These are phyloP conservation scores for Phyllotis vaccarum DNA, from an alignment of 2,797 vertebrate genomes.

Conservation along the genomic window DNA sequence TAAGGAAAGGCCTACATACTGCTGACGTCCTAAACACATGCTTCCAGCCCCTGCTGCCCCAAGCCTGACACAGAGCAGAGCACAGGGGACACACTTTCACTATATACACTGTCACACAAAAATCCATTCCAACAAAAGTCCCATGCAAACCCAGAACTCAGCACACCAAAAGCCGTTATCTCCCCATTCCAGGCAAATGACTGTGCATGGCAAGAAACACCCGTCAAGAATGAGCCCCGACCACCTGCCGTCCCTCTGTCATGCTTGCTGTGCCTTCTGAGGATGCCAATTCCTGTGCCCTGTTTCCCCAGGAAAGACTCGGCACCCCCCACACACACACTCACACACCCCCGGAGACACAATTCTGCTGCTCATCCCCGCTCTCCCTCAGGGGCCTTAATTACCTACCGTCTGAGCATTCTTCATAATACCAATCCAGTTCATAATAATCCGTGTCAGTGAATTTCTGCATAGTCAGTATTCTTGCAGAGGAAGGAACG, in stretches of 20 bases:
- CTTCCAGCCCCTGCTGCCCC: not conserved
- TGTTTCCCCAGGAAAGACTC: constrained; percentile 19
- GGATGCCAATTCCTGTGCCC: constrained; percentile 13
- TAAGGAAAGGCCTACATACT: not conserved
- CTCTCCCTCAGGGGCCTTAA: constrained; percentile 80
- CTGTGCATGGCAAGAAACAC: constrained; percentile 52
- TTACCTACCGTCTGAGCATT: constrained; percentile 99
- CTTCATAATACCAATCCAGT: constrained; percentile 99
- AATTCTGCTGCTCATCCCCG: constrained; percentile 57
- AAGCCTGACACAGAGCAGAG: not conserved
- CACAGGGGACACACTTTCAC: not conserved
- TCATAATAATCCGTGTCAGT: constrained; percentile 99
- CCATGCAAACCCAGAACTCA: not conserved
- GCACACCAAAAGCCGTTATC: constrained; percentile 16
- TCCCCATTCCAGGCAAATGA: not conserved
- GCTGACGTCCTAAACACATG: not conserved
- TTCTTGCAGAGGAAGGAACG: constrained; percentile 83
- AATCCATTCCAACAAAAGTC: not conserved
- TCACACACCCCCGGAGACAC: not conserved
- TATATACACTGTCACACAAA: not conserved
- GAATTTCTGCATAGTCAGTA: constrained; percentile 96
- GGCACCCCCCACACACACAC: not conserved
- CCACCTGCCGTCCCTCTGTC: constrained; percentile 68
- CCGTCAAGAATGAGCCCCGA: constrained; percentile 67
- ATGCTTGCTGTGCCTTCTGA: constrained; percentile 22